Conservation (phyloP, 1,140 invertebrate genomes). For the Polypedilum pembai region DNA sequence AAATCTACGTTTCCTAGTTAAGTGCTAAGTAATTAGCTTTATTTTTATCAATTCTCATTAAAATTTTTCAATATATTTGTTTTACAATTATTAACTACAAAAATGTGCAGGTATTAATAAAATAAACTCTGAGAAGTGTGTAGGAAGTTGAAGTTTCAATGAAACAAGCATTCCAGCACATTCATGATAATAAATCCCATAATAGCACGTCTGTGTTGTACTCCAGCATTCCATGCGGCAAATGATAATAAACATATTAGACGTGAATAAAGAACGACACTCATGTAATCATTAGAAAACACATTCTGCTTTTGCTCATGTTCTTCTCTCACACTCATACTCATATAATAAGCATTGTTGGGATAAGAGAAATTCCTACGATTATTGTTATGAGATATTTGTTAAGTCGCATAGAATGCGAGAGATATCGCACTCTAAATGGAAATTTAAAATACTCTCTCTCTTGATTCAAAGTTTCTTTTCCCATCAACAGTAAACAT, state of each 20-base stretch:
- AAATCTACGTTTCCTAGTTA: no score
- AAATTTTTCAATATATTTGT: no score
- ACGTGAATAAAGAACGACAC: conserved; percentile 20
- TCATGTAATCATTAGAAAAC: conserved; percentile 23
- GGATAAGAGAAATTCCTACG: neutral
- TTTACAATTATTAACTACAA: no score
- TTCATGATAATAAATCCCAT: conserved; percentile 22
- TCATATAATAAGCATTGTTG: neutral
- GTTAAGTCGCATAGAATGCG: neutral
- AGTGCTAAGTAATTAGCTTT: no score
- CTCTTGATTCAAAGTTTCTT: neutral
- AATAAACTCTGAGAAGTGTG: no score
- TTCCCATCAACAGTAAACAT: neutral
- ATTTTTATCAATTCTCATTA: no score
- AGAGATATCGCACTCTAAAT: conserved; percentile 18
- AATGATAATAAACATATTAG: conserved; percentile 26
- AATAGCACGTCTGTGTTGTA: conserved; percentile 14
- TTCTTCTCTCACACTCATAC: no score
- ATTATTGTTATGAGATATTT: conserved; percentile 15
- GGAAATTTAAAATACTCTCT: conserved; percentile 3
- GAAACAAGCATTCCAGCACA: neutral
- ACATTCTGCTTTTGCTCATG: neutral
- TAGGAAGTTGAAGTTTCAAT: no score
- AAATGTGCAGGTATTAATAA: no score
- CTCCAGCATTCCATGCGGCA: neutral